Evolutionary conservation across 2,888 invertebrate species (phyloP), one percentile per base, ranked within the genome.

Genomic region (Chorisops tibialis): DNA sequence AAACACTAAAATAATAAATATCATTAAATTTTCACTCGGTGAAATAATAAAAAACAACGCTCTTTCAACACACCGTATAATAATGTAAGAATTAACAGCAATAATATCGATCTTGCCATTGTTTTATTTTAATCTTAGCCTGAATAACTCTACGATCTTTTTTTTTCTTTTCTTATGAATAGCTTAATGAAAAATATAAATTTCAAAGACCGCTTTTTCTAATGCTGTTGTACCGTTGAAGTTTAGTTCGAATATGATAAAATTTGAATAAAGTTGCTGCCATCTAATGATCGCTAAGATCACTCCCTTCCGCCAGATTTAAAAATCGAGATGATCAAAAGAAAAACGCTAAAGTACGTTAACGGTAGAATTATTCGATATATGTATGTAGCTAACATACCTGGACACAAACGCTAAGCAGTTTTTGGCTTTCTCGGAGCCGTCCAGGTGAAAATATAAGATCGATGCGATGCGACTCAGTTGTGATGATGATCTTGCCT

Each of bases 261-360:
- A 56, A 45, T 56, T 56, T 16, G 56, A 43, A 56, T 18, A 24
- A 30, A 45, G 43, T 12, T 35, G 30, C 45, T n/a, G 9, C 43
- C 16, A 45, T 39, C 35, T 30, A 50, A 50, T 30, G 30, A 30
- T 30, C 30, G 30, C 4, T 18, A 47, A 47, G 47, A 47, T 22
- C 30, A 11, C 39, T 39, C 56, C 56, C 56, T 56, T 56, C 56
- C 56, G 56, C 56, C 41, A 12, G 14, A 21, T 48, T n/a, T 48
- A 21, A 22, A 12, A 19, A 4, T 18, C 47, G 22, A 48, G 24
- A 43, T 19, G 9, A 19, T 43, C 16, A 11, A 43, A 4, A 43
- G 30, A 30, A 9, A 30, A 30, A n/a, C n/a, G n/a, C n/a, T n/a
- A n/a, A 30, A 30, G 9, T 9, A 30, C 30, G 9, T 9, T 30